Evolutionary conservation across 1,140 invertebrate genomes (phyloP), one percentile per base, ranked within the genome.

Genomic region (Metaphire vulgaris): DNA sequence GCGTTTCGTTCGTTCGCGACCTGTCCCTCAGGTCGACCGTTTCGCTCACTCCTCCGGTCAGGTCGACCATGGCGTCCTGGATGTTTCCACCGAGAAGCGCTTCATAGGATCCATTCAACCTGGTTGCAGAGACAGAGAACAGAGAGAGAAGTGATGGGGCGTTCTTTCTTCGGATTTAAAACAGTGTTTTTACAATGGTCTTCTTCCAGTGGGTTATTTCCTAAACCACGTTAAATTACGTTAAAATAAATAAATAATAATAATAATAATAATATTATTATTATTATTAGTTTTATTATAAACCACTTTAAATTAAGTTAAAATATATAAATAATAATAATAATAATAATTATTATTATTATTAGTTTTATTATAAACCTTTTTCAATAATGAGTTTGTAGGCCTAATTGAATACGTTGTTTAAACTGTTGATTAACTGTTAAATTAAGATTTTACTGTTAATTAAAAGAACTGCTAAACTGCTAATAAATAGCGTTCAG

Each of bases 11-110:
- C 80, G 28, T 83, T 80, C 65, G 80, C 2, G 78, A 72, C 15
- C 70, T 80, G 6, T 84, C 34, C 1, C 78, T 80, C 21, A 89
- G 80, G 68, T 87, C 82, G 66, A 88, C 82, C 33, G 83, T 86
- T 76, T 89, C 88, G 15, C 87, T 85, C 21, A 89, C 85, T 65
- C 88, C 88, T 68, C 88, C 87, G 21, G 88, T 89, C 70, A 89
- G 85, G 77, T 89, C 88, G 72, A 89, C 86, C 29, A 89, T 79
- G 2, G 88, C 88, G 81, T 89, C 88, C 65, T 83, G 83, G 21
- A 88, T 79, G 75, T 88, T 88, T 0, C 88, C 88, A 14, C 86
- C 87, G 72, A 87, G 85, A 32, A 89, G 79, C 34, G 86, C 85
- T 81, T 88, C 87, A 80, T 89, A 89, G 56, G 83, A 87, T 2